phyloP scores from a whole-genome alignment of 2,797 vertebrate genomes.

The Mormyrus proboscirostris region DNA sequence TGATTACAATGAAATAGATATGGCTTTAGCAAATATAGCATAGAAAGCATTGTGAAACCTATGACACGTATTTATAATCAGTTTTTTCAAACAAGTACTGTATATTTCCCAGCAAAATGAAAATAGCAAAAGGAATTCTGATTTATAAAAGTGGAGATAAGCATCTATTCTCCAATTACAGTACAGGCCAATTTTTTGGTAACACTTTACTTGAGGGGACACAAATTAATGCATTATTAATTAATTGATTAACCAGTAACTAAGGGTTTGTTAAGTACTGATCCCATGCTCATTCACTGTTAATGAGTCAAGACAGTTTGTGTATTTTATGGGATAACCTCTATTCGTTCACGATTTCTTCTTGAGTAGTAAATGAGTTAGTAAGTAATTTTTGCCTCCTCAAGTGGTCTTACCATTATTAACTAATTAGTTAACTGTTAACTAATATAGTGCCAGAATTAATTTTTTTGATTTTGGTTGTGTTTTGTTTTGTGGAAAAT shows the following conservation, averaged over 20 bases:
- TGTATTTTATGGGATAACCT: background rate
- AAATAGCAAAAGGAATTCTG: background rate
- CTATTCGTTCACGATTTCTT: background rate
- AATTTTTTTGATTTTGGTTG: background rate
- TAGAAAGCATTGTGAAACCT: background rate
- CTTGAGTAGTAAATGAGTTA: background rate
- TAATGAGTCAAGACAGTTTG: background rate
- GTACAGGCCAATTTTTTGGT: background rate
- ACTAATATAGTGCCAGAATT: background rate
- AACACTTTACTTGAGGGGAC: background rate
- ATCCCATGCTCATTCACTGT: background rate
- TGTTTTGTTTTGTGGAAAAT: background rate
- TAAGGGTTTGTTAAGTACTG: background rate
- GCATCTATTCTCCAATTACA: background rate
- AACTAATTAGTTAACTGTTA: too few species aligned
- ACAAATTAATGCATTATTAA: background rate
- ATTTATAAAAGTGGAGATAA: background rate
- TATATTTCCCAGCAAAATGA: background rate
- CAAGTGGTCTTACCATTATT: background rate
- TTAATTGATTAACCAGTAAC: background rate
- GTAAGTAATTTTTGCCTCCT: background rate
- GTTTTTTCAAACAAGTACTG: background rate
- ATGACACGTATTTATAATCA: background rate
- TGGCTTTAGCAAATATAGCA: background rate
- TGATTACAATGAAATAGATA: background rate